Evolutionary conservation across 2,113 vertebrate species (phyloP).

Genomic region (Callaeas wilsoni): DNA sequence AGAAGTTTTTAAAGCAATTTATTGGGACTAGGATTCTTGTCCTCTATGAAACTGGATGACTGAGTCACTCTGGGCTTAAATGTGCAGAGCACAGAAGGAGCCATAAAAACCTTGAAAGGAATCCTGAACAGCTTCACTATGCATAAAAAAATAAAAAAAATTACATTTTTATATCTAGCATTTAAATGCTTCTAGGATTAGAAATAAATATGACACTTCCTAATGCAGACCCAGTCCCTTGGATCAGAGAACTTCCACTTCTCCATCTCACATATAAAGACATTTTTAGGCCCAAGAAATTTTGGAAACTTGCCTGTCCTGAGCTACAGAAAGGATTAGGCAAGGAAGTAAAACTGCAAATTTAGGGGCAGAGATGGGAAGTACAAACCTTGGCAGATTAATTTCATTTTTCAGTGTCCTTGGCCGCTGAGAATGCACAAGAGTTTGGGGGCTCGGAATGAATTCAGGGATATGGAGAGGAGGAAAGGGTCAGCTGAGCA

Average conservation of each 20-base stretch:
- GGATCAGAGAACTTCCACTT: neutral
- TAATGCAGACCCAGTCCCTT: neutral
- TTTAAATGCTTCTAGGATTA: neutral
- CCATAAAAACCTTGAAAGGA: slow-evolving; percentile 15
- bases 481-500: neutral
- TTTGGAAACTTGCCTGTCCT: neutral
- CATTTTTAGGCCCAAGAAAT: neutral
- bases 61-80: slow-evolving; percentile 5
- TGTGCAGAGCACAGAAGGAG: neutral
- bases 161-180: neutral
- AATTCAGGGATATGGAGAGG: neutral
- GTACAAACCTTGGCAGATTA: neutral
- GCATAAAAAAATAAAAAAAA: neutral
- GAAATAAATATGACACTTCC: neutral
- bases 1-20: slow-evolving; percentile 32
- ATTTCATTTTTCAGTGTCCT: neutral
- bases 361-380: neutral
- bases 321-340: neutral
- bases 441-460: neutral
- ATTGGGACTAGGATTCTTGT: neutral
- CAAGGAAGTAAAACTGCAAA: neutral
- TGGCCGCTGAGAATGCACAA: accelerated
- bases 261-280: neutral
- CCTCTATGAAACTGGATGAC: neutral
- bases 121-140: neutral